A percentile compares a stretch with the other conserved stretches of the same genome.
These are phyloP conservation scores for Teinopalpus imperialis DNA, from an alignment of 2,888 invertebrate genomes.

Conservation along the genomic window DNA sequence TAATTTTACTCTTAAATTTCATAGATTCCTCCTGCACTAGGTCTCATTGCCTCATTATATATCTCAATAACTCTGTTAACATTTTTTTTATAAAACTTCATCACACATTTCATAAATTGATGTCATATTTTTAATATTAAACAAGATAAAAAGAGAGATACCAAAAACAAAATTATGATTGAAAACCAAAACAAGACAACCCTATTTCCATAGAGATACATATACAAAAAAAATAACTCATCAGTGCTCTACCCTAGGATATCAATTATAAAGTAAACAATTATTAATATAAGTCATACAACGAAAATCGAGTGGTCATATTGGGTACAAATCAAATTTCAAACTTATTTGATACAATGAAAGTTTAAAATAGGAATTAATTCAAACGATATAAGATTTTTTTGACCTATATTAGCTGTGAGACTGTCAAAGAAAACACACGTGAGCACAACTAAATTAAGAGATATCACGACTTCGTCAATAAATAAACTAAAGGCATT, in stretches of 20 bases:
- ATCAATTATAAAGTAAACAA: slow-evolving; percentile 18
- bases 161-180: slow-evolving; percentile 9
- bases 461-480: too few species aligned
- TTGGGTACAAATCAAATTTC: background rate
- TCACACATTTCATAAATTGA: too few species aligned
- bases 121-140: background rate
- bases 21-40: too few species aligned
- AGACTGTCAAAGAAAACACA: background rate
- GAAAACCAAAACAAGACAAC: slow-evolving; percentile 5
- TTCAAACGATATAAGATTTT: background rate
- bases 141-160: slow-evolving; percentile 14
- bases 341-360: background rate
- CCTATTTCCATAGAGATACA: background rate
- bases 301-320: background rate
- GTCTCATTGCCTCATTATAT: too few species aligned
- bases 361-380: background rate
- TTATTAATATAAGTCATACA: slow-evolving; percentile 10
- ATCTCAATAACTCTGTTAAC: too few species aligned
- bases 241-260: background rate
- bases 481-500: too few species aligned
- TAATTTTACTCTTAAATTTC: too few species aligned
- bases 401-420: background rate
- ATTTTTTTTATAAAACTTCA: too few species aligned
- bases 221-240: slow-evolving; percentile 10
- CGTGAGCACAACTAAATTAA: slow-evolving; percentile 7